A percentile compares a stretch with the other conserved stretches of the same genome.
phyloP scores from a whole-genome alignment of 1,140 invertebrate species.

The Diuraphis noxia region DNA sequence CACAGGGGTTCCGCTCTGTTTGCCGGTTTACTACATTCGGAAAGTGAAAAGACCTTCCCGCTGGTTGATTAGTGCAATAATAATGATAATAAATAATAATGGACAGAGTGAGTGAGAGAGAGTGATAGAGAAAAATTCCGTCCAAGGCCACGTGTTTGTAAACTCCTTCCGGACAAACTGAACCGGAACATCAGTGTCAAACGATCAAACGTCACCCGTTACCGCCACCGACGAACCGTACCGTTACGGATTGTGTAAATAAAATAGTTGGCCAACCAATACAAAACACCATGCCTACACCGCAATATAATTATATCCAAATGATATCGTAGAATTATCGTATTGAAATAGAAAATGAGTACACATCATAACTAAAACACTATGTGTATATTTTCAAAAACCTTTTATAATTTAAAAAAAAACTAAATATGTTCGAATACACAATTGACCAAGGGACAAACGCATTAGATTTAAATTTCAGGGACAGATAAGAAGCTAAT shows the following conservation, averaged over 20 bases:
- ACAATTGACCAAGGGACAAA: too few species aligned
- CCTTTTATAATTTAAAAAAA: not conserved
- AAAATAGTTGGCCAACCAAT: slow-evolving; percentile 39
- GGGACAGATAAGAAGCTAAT: not conserved
- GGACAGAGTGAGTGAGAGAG: not conserved
- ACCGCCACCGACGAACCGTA: slow-evolving; percentile 20
- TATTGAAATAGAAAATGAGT: not conserved
- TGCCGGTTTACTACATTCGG: slow-evolving; percentile 46
- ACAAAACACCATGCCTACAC: not conserved
- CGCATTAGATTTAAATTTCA: not conserved
- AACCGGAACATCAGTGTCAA: slow-evolving; percentile 54
- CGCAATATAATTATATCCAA: not conserved
- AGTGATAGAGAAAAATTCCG: slow-evolving; percentile 19
- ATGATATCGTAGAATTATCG: not conserved
- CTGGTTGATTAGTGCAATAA: slow-evolving; percentile 51
- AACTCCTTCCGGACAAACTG: slow-evolving; percentile 54
- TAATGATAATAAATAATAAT: slow-evolving; percentile 37
- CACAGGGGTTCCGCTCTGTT: slow-evolving; percentile 51
- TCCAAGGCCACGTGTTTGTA: slow-evolving; percentile 46
- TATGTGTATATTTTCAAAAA: not conserved
- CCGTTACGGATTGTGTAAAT: slow-evolving; percentile 44
- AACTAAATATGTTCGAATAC: not conserved
- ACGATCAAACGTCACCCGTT: slow-evolving; percentile 30
- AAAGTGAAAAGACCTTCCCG: slow-evolving; percentile 52
- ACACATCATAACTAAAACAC: not conserved